Percentiles rank a stretch among this genome's conserved stretches.
phyloP scores from a whole-genome alignment of 2,888 invertebrate genomes.

The Pediacus dermestoides region DNA sequence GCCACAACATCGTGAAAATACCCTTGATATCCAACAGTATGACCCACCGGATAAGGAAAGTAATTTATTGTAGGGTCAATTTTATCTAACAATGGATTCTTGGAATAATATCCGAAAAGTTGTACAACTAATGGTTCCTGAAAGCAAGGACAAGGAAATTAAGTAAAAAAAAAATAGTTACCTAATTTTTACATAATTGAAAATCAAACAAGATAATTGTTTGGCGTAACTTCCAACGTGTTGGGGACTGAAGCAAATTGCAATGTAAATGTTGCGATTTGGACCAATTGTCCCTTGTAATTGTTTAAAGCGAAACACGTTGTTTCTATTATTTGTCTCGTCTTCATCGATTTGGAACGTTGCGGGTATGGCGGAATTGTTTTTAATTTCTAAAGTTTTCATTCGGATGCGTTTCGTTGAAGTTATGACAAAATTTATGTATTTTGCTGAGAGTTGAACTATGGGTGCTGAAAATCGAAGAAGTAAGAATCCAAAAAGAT shows the following conservation, averaged over 20 bases:
- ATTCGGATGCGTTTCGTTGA: constrained; percentile 13
- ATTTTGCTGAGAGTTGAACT: constrained; percentile 21
- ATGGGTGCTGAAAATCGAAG: constrained; percentile 30
- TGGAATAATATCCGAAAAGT: constrained; percentile 32
- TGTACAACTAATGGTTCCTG: constrained; percentile 42
- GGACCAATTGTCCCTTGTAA: constrained; percentile 38
- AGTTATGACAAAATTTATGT: constrained; percentile 21
- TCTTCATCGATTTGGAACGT: constrained; percentile 38
- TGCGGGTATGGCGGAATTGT: constrained; percentile 38
- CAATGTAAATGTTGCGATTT: constrained; percentile 35
- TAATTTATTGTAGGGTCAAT: too few species aligned
- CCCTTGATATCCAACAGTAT: constrained; percentile 32
- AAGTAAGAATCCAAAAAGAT: too few species aligned
- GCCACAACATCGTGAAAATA: constrained; percentile 38
- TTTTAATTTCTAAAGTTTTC: constrained; percentile 41
- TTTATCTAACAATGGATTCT: constrained; percentile 10
- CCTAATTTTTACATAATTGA: constrained; percentile 48
- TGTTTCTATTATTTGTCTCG: constrained; percentile 26
- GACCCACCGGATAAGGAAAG: constrained; percentile 22
- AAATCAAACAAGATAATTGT: constrained; percentile 41
- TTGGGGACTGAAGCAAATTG: constrained; percentile 39
- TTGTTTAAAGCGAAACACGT: constrained; percentile 41
- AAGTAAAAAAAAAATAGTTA: too few species aligned
- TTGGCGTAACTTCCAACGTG: constrained; percentile 38
- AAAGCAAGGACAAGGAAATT: constrained; percentile 15